Evolutionary conservation across 2,888 invertebrate genomes (phyloP).

Genomic region (Taenaris catops): DNA sequence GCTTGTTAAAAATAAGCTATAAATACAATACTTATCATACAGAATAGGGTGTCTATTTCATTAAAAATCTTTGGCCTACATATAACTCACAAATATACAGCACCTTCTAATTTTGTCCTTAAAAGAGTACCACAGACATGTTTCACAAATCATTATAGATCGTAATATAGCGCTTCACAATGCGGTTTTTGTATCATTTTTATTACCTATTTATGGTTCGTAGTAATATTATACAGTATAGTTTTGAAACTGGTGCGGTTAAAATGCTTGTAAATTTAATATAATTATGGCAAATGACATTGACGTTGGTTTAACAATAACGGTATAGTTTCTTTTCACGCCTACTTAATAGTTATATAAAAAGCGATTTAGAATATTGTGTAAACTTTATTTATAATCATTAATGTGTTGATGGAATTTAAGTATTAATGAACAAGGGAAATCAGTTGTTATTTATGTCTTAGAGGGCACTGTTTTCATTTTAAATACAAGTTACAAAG

Average conservation of each 20-base stretch:
- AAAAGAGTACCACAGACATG: slow-evolving; percentile 4
- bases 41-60: no score
- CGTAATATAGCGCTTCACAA: slow-evolving; percentile 4
- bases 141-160: slow-evolving; percentile 6
- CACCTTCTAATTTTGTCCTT: slow-evolving; percentile 13
- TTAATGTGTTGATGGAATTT: slow-evolving; percentile 1
- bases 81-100: slow-evolving; percentile 2
- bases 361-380: slow-evolving; percentile 11
- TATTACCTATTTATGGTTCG: slow-evolving; percentile 15
- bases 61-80: slow-evolving; percentile 12
- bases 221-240: slow-evolving; percentile 7
- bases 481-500: no score
- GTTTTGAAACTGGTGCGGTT: slow-evolving; percentile 7
- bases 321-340: slow-evolving; percentile 14
- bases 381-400: slow-evolving; percentile 7
- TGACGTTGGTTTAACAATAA: slow-evolving; percentile 10
- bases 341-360: not conserved
- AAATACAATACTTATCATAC: no score
- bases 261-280: slow-evolving; percentile 7
- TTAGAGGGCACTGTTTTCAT: no score
- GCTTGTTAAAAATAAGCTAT: no score
- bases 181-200: slow-evolving; percentile 10
- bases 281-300: slow-evolving; percentile 14
- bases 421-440: not conserved
- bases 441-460: slow-evolving; percentile 2